phyloP scores from a whole-genome alignment of 2,113 vertebrate species.

The Albula glossodonta region DNA sequence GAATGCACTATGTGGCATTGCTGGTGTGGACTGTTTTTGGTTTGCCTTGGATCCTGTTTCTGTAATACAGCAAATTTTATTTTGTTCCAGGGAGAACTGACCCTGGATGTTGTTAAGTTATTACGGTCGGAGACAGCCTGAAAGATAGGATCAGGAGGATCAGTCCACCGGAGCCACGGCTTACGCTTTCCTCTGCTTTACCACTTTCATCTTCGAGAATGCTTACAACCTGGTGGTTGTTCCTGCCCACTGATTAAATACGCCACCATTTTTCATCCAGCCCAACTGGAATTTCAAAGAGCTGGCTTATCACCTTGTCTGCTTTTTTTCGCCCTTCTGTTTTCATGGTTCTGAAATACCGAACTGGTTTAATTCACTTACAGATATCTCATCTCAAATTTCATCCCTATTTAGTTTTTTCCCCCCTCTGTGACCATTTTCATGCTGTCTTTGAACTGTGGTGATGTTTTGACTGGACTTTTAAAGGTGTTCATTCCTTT shows the following conservation, averaged over 20 bases:
- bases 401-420: not conserved
- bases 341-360: not conserved
- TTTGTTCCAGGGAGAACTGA: not conserved
- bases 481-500: not conserved
- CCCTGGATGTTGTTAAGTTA: not conserved
- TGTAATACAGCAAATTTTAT: not conserved
- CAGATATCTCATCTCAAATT: not conserved
- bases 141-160: not conserved
- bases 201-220: not conserved
- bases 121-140: not conserved
- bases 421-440: not conserved
- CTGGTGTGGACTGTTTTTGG: not conserved
- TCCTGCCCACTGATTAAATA: not conserved
- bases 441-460: not conserved
- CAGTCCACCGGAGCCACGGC: not conserved
- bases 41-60: not conserved
- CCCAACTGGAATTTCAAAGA: not conserved
- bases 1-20: not conserved
- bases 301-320: not conserved
- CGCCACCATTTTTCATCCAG: not conserved
- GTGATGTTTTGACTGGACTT: not conserved
- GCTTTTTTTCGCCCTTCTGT: not conserved
- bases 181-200: conserved; percentile 4
- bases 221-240: not conserved
- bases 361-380: not conserved